Evolutionary conservation across 2,888 invertebrate genomes (phyloP), one percentile per base, ranked within the genome.

Genomic region (Pinctada fucata): DNA sequence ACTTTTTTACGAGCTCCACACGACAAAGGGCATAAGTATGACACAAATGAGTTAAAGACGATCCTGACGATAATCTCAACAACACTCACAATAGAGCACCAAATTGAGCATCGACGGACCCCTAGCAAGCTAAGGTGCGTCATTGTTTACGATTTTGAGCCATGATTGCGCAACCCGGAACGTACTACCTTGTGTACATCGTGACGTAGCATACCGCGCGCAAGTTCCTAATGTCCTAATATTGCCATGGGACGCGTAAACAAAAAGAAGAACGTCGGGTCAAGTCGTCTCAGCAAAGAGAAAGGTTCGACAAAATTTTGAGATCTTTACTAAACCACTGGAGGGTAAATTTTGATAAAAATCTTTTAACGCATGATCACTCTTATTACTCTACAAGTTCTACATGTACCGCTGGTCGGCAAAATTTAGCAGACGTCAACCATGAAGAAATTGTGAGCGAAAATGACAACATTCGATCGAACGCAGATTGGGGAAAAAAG

Each of bases 41-140:
- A n/a, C n/a, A n/a, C n/a, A n/a, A n/a, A n/a, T n/a, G n/a, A n/a
- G n/a, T n/a, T n/a, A n/a, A n/a, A n/a, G n/a, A n/a, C n/a, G n/a
- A n/a, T n/a, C n/a, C n/a, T n/a, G n/a, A n/a, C n/a, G n/a, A n/a
- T n/a, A n/a, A n/a, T n/a, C n/a, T n/a, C n/a, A n/a, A n/a, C n/a
- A n/a, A n/a, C n/a, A n/a, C n/a, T n/a, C n/a, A n/a, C n/a, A n/a
- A n/a, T n/a, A n/a, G n/a, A n/a, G n/a, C n/a, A n/a, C n/a, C n/a
- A n/a, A n/a, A n/a, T n/a, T n/a, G n/a, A n/a, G n/a, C n/a, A n/a
- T n/a, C n/a, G n/a, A n/a, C n/a, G n/a, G n/a, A n/a, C n/a, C n/a
- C n/a, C n/a, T n/a, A n/a, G n/a, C n/a, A n/a, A n/a, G n/a, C n/a
- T 52, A 52, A 52, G 58, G 58, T 52, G 58, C 58, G 58, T 52